These are phyloP conservation scores for Meganola albula DNA, from an alignment of 2,888 invertebrate genomes.

Conservation along the genomic window DNA sequence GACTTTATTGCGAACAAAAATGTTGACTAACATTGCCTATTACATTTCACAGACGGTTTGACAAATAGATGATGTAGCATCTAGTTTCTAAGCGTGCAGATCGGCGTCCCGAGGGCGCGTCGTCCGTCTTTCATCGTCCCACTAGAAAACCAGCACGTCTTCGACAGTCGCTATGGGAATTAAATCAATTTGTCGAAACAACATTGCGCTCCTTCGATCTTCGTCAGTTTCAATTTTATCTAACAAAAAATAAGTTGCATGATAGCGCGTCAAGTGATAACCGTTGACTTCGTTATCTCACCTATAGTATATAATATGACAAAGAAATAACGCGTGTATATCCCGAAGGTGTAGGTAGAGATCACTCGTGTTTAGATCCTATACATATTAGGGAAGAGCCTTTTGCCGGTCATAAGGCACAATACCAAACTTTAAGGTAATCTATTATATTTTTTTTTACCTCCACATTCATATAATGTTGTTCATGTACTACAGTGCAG, in stretches of 20 bases:
- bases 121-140: too few species aligned
- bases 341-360: too few species aligned
- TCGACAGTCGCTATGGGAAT: slow-evolving; percentile 52
- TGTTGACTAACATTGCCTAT: slow-evolving; percentile 26
- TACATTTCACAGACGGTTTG: slow-evolving; percentile 33
- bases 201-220: slow-evolving; percentile 49
- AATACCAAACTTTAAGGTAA: too few species aligned
- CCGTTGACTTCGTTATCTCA: slow-evolving; percentile 38
- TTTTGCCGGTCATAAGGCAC: too few species aligned
- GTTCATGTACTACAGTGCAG: too few species aligned
- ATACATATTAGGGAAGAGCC: too few species aligned
- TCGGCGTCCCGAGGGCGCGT: slow-evolving; percentile 30
- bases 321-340: too few species aligned
- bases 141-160: slow-evolving; percentile 24
- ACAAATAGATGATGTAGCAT: slow-evolving; percentile 27
- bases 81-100: slow-evolving; percentile 26
- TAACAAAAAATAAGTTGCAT: slow-evolving; percentile 14
- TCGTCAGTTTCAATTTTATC: slow-evolving; percentile 25
- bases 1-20: background rate
- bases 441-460: too few species aligned
- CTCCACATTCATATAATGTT: too few species aligned
- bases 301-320: too few species aligned
- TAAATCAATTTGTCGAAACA: slow-evolving; percentile 65
- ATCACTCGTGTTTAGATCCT: too few species aligned
- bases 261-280: slow-evolving; percentile 26